These are phyloP conservation scores for Pollenia labialis DNA, from an alignment of 2,888 invertebrate species.

Conservation along the genomic window DNA sequence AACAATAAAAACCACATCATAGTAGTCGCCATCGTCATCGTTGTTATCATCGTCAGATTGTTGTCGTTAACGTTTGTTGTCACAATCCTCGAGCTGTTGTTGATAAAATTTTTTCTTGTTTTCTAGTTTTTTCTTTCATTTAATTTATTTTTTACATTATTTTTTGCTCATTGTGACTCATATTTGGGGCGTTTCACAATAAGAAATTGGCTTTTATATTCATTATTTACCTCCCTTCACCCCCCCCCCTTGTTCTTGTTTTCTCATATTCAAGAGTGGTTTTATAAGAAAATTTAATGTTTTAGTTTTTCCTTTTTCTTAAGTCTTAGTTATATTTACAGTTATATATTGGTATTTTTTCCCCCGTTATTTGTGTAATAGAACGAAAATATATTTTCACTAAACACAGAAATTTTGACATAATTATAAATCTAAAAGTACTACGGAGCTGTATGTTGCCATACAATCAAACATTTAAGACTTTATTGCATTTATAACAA, in stretches of 20 bases:
- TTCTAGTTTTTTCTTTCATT: constrained; percentile 15
- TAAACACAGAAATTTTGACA: constrained; percentile 31
- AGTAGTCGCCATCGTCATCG: constrained; percentile 49
- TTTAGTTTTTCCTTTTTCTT: constrained; percentile 9
- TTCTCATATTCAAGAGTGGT: not conserved
- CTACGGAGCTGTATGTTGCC: constrained; percentile 11
- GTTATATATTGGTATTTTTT: constrained; percentile 17
- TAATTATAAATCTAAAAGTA: constrained; percentile 5
- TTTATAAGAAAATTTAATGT: constrained; percentile 20
- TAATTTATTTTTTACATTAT: constrained; percentile 7
- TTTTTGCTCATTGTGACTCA: constrained; percentile 52
- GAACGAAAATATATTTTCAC: constrained; percentile 3
- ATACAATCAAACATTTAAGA: constrained; percentile 5
- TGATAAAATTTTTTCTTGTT: constrained; percentile 48
- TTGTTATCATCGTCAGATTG: constrained; percentile 55
- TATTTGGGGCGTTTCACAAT: constrained; percentile 67
- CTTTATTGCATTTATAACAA: constrained; percentile 33
- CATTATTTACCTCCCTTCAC: constrained; percentile 7
- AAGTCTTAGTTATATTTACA: constrained; percentile 41
- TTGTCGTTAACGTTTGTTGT: constrained; percentile 62
- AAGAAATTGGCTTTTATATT: constrained; percentile 64
- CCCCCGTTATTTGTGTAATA: constrained; percentile 10
- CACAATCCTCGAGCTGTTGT: constrained; percentile 57
- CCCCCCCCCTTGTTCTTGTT: not conserved
- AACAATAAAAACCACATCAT: constrained; percentile 8